Percentiles rank a stretch among this genome's conserved stretches.
Evolutionary conservation across 2,113 vertebrate genomes (phyloP).

Genomic region (Gymnogyps californianus): DNA sequence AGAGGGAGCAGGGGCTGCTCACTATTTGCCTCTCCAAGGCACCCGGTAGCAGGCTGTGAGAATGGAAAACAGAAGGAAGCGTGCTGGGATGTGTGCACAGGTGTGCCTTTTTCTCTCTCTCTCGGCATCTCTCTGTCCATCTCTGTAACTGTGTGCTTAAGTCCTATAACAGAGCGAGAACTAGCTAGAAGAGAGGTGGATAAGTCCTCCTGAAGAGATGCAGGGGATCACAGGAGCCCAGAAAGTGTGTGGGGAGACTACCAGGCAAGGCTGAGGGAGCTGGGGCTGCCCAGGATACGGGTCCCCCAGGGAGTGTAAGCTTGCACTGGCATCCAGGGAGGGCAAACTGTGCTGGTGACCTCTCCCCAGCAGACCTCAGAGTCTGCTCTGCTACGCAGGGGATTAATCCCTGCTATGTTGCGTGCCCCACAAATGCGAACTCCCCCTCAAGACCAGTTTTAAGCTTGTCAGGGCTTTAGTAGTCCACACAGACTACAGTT

Average conservation of each 20-base stretch:
- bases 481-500: not conserved
- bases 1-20: not conserved
- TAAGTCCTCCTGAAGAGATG: not conserved
- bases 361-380: not conserved
- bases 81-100: not conserved
- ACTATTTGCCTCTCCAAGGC: not conserved
- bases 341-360: not conserved
- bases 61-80: not conserved
- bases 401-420: not conserved
- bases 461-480: not conserved
- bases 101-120: not conserved
- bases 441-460: not conserved
- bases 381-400: not conserved
- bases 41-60: not conserved
- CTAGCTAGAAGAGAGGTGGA: not conserved
- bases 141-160: not conserved
- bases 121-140: not conserved
- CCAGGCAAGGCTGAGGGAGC: not conserved
- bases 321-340: not conserved
- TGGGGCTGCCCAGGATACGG: fast-evolving
- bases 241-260: not conserved
- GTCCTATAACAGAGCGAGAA: not conserved
- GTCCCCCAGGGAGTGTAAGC: not conserved
- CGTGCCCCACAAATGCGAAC: not conserved
- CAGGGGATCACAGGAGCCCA: not conserved